Conservation (phyloP, 2,113 vertebrate species). For the Puma concolor region DNA sequence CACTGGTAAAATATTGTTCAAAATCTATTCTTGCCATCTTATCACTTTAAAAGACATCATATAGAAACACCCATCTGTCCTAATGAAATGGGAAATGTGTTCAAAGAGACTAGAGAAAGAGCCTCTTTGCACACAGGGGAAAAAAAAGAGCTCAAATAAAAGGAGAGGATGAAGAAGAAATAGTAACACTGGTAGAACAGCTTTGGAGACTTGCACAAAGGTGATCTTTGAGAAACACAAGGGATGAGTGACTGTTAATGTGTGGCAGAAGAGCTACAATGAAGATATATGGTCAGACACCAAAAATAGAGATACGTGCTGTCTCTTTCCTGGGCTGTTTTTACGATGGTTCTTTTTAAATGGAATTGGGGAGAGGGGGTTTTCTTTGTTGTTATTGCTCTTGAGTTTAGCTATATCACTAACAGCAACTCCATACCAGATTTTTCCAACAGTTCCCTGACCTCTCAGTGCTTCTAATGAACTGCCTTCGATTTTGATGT, state of each 20-base stretch:
- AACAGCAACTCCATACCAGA: not conserved
- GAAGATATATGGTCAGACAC: not conserved
- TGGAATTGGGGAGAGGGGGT: not conserved
- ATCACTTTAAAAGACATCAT: constrained; percentile 61
- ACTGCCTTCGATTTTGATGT: constrained; percentile 17
- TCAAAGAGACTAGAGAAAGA: constrained; percentile 23
- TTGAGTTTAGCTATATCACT: not conserved
- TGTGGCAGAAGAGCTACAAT: not conserved
- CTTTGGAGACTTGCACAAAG: constrained; percentile 36
- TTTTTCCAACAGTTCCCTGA: not conserved
- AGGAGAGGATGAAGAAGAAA: constrained; percentile 26
- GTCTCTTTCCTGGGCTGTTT: constrained; percentile 10
- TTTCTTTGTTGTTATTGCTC: not conserved
- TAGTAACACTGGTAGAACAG: constrained; percentile 12
- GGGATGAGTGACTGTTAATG: constrained; percentile 32
- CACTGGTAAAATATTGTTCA: constrained; percentile 61
- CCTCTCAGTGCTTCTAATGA: not conserved
- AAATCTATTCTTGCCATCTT: constrained; percentile 35
- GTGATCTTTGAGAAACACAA: constrained; percentile 29
- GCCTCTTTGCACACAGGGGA: not conserved
- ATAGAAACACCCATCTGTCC: not conserved
- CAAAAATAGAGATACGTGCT: not conserved
- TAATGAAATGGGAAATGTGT: constrained; percentile 36
- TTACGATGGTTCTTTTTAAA: constrained; percentile 6
- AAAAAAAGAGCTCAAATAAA: constrained; percentile 36